Evolutionary conservation across 2,888 invertebrate species (phyloP).

Genomic region (Cephus pygmeus): DNA sequence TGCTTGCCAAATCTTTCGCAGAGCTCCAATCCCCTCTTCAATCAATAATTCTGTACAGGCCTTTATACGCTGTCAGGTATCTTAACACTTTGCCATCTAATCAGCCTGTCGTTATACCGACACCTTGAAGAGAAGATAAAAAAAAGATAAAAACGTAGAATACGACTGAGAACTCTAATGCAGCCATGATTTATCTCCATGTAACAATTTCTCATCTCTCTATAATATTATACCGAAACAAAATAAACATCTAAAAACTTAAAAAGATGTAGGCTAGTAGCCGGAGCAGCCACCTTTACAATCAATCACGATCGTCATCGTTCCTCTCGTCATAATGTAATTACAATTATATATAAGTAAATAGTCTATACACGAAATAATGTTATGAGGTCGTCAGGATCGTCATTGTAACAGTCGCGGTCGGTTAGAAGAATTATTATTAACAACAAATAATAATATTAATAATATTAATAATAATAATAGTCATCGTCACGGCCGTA

Average conservation of each 20-base stretch:
- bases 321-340: neutral
- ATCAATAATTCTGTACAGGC: neutral
- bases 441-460: neutral
- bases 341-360: neutral
- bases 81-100: neutral
- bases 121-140: slow-evolving; percentile 2
- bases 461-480: neutral
- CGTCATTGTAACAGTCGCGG: neutral
- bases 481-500: neutral
- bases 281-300: slow-evolving; percentile 1
- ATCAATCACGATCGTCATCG: slow-evolving; percentile 1
- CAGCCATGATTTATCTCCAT: slow-evolving; percentile 11
- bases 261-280: slow-evolving; percentile 43
- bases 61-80: neutral
- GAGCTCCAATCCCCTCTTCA: neutral
- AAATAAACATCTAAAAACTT: slow-evolving; percentile 60
- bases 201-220: slow-evolving; percentile 17
- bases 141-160: slow-evolving; percentile 18
- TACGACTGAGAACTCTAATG: slow-evolving; percentile 6
- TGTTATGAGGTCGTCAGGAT: neutral
- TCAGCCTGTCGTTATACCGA: neutral
- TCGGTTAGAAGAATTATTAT: neutral
- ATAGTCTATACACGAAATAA: neutral
- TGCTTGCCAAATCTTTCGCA: neutral
- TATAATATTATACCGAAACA: slow-evolving; percentile 31